Evolutionary conservation across 2,113 vertebrate genomes (phyloP), one percentile per base, ranked within the genome.

Genomic region (Aleadryas rufinucha): DNA sequence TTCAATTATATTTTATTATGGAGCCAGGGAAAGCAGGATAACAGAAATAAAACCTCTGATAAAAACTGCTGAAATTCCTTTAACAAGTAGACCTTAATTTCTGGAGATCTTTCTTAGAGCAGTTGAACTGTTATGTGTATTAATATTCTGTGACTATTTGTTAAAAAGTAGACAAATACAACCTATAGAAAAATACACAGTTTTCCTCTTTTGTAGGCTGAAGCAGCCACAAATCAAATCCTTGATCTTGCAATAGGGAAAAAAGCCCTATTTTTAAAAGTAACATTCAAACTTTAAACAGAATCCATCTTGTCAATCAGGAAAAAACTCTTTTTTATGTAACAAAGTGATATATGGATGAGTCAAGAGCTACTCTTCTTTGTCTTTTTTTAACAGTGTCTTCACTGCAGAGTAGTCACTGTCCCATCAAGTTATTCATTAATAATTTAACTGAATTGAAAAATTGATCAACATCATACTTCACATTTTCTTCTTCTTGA

Each of bases 181-280:
- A 35, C 24, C 28, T 37, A 97, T 72, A 94, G 93, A 83, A 92
- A 97, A 97, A 97, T 93, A 96, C 95, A 97, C 64, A 96, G 72
- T 91, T 98, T 98, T 97, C 87, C 95, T 96, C 78, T 90, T 95
- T 95, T 96, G 91, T 74, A 95, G 59, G 80, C 84, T 92, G 54
- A 87, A 59, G 84, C 82, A 93, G 90, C 85, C 96, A 98, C 94
- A 98, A 98, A 98, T 97, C 96, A 98, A 79, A 70, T 65, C 21
- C 83, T 91, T 95, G 49, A 87, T 59, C 92, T 83, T 86, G 89
- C 90, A 83, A n/a, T 2, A 81, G 3, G 6, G 11, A 19, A 66
- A 88, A 81, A 53, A 17, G 0, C 10, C 9, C n/a, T 59, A 16
- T 37, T 59, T 35, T 37, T 35, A 59, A 59, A 59, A 45, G 1